Evolutionary conservation across 2,888 invertebrate species (phyloP).

Genomic region (Eilema griseolum): DNA sequence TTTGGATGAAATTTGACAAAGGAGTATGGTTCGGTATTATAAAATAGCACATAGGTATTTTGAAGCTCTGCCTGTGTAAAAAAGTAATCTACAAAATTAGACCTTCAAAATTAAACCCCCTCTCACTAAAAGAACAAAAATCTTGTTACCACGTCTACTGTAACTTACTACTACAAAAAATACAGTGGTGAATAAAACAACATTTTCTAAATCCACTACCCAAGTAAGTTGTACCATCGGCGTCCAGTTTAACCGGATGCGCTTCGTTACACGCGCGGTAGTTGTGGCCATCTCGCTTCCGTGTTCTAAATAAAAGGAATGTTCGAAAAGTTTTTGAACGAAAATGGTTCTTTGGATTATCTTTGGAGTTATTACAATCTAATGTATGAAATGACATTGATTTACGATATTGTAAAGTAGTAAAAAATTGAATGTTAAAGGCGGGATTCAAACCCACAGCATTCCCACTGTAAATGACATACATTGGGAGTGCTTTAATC

Average conservation of each 20-base stretch:
- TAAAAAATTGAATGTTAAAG: too few relatives aligned
- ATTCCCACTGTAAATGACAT: too few relatives aligned
- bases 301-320: conserved; percentile 21
- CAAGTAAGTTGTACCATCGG: conserved; percentile 9
- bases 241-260: conserved; percentile 26
- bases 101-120: neutral
- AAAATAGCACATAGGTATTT: too few relatives aligned
- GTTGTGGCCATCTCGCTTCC: conserved; percentile 25
- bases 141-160: neutral
- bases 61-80: too few relatives aligned
- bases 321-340: conserved; percentile 5
- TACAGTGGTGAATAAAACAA: conserved; percentile 2
- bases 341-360: conserved; percentile 3
- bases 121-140: neutral
- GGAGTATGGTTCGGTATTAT: too few relatives aligned
- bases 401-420: neutral
- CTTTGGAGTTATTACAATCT: neutral
- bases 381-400: neutral
- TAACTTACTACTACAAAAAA: neutral
- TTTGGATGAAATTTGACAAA: too few relatives aligned
- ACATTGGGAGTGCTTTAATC: neutral
- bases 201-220: conserved; percentile 4
- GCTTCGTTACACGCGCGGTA: conserved; percentile 23
- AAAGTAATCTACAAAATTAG: neutral
- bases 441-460: too few relatives aligned